Base-by-base conservation (phyloP, 1,140 invertebrate genomes). In the Drosophila teissieri region DNA sequence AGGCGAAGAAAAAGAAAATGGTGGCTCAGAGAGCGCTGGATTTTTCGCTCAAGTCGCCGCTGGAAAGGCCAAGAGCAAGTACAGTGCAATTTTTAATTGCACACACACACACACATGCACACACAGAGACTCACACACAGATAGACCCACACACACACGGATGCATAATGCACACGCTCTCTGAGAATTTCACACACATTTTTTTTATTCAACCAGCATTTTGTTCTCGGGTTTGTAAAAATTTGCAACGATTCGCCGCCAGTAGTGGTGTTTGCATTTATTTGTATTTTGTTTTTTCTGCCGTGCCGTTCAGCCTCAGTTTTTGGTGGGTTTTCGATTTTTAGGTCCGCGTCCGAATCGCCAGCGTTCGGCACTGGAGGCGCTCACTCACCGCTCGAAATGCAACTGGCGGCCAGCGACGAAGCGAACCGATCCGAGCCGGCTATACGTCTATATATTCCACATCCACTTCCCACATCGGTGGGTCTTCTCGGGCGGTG, bases 341-440 rank as follows among this genome's bases (percentile, higher is more conserved):
- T 67, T 24, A 80, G 79, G 75, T 75, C 67, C 75, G 75, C 70
- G 67, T 64, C 64, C 70, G 77, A 64, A 72, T 72, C 78, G 69
- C 62, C 73, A 74, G 62, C 73, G 86, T 85, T 88, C 73, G 79
- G 60, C 78, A 75, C 73, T 76, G 73, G 83, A 77, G 83, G 75
- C 80, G 83, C 84, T 86, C 83, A 88, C 83, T 86, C 84, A 86
- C 83, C 84, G 83, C 83, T 86, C 84, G 84, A 89, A 89, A 89
- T 89, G 85, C 84, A 89, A 89, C 84, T 89, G 84, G 84, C 73
- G 58, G 64, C 70, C 55, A 60, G 56, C 67, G 55, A 46, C 75
- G 57, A 76, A 64, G 36, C 44, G 65, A 72, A 64, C 65, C 64
- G 67, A 70, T 69, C 65, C 65, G 65, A 69, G 65, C 67, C 64